Conservation (phyloP, 2,888 invertebrate genomes). For the Chrysolina haemoptera region DNA sequence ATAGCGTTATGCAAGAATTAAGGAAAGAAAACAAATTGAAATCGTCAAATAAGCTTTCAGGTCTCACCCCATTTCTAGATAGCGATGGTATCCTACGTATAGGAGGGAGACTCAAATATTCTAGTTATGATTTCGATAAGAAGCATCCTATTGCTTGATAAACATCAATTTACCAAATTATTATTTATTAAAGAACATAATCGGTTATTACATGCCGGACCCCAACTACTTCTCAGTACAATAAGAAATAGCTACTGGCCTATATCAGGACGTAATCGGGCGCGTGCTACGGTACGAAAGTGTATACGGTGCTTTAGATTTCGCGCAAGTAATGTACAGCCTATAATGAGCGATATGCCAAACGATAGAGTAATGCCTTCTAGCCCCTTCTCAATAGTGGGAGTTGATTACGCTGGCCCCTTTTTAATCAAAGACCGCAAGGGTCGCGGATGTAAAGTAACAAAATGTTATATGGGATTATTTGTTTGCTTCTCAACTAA, state of each 20-base stretch:
- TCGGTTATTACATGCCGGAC: conserved; percentile 35
- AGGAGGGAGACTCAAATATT: conserved; percentile 38
- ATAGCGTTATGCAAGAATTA: conserved; percentile 32
- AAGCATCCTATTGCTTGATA: conserved; percentile 38
- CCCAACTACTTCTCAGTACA: conserved; percentile 27
- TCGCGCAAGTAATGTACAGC: conserved; percentile 21
- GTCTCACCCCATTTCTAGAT: conserved; percentile 36
- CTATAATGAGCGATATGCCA: conserved; percentile 39
- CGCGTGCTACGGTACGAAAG: conserved; percentile 19
- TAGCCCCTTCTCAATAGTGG: conserved; percentile 32
- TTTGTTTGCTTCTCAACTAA: conserved; percentile 36
- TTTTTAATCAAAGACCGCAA: conserved; percentile 30
- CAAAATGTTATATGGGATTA: conserved; percentile 38
- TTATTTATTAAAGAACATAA: conserved; percentile 30
- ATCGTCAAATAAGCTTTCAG: conserved; percentile 28
- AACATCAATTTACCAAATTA: conserved; percentile 34
- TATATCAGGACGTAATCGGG: conserved; percentile 29
- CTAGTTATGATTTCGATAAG: conserved; percentile 33
- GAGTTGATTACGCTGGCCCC: conserved; percentile 39
- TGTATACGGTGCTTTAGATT: conserved; percentile 34
- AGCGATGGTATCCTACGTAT: conserved; percentile 32
- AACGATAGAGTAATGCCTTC: conserved; percentile 27
- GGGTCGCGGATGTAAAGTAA: conserved; percentile 30
- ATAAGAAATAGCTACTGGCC: conserved; percentile 29
- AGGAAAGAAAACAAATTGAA: conserved; percentile 4